phyloP scores from a whole-genome alignment of 2,888 invertebrate genomes.

The Thumatha senex region DNA sequence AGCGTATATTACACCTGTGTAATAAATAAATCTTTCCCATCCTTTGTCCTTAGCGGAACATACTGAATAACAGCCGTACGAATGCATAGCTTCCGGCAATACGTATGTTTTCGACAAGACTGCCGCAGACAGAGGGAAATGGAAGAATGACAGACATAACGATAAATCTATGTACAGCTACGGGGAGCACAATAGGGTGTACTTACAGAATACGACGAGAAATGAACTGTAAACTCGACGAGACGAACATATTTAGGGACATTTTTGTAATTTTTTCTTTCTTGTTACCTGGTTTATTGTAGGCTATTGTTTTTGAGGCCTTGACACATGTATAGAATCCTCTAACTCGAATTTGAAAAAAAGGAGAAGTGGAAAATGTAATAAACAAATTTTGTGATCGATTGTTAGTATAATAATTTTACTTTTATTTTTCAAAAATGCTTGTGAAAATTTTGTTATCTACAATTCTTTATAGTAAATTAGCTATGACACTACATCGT shows the following conservation, averaged over 20 bases:
- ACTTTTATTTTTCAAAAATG: too few relatives aligned
- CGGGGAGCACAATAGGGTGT: not conserved
- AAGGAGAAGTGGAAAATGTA: too few relatives aligned
- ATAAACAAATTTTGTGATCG: too few relatives aligned
- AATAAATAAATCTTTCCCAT: not conserved
- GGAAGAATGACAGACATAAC: slow-evolving; percentile 1
- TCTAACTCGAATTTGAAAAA: too few relatives aligned
- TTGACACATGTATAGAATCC: too few relatives aligned
- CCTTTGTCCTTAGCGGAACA: not conserved
- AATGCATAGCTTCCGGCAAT: slow-evolving; percentile 11
- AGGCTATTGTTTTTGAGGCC: not conserved
- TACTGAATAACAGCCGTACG: slow-evolving; percentile 1
- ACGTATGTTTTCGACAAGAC: slow-evolving; percentile 9
- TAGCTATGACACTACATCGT: too few relatives aligned
- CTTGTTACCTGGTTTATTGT: not conserved
- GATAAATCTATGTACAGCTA: slow-evolving; percentile 4
- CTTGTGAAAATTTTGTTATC: too few relatives aligned
- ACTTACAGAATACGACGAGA: not conserved
- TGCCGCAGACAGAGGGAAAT: slow-evolving; percentile 8
- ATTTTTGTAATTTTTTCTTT: not conserved
- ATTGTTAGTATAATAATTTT: too few relatives aligned
- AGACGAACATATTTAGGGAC: slow-evolving; percentile 1
- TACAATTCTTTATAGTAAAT: slow-evolving; percentile 16
- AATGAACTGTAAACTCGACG: not conserved
- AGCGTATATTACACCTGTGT: too few relatives aligned